These are phyloP conservation scores for Pao palembangensis DNA, from an alignment of 2,113 vertebrate genomes.

Conservation along the genomic window DNA sequence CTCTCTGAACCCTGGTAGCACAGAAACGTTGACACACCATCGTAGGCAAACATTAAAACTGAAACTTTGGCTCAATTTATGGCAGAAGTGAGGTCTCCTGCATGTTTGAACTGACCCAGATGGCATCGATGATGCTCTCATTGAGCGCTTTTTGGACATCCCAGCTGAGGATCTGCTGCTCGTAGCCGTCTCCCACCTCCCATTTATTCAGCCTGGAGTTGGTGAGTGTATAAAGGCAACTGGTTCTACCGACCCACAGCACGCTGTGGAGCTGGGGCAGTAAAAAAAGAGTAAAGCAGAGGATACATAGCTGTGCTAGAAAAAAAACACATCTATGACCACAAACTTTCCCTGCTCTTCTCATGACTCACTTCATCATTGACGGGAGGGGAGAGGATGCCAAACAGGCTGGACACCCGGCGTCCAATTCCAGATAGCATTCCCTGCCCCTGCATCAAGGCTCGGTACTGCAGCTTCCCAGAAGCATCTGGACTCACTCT, in stretches of 20 bases:
- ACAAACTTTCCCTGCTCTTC: too few relatives aligned
- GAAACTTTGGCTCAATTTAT: not conserved
- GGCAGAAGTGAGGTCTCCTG: not conserved
- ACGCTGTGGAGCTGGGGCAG: constrained; percentile 81
- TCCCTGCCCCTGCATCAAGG: constrained; percentile 86
- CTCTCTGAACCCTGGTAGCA: constrained; percentile 86
- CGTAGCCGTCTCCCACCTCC: constrained; percentile 84
- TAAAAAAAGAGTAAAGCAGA: not conserved
- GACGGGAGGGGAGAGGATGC: constrained; percentile 84
- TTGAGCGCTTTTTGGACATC: constrained; percentile 78
- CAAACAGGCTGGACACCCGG: constrained; percentile 89
- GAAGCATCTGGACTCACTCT: constrained; percentile 77
- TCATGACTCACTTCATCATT: constrained; percentile 79
- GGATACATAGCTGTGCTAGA: not conserved
- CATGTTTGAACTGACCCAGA: constrained; percentile 82
- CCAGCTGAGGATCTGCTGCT: constrained; percentile 86
- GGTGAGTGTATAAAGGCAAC: constrained; percentile 84
- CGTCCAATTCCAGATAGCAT: constrained; percentile 93
- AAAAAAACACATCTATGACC: not conserved
- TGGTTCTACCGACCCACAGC: constrained; percentile 78
- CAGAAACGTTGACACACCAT: not conserved
- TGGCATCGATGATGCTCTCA: constrained; percentile 85
- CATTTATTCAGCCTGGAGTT: constrained; percentile 84
- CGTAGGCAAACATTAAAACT: not conserved
- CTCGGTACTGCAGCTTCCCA: constrained; percentile 82